Evolutionary conservation across 2,888 invertebrate species (phyloP), one percentile per base, ranked within the genome.

Genomic region (Ichneumoninae sp.): DNA sequence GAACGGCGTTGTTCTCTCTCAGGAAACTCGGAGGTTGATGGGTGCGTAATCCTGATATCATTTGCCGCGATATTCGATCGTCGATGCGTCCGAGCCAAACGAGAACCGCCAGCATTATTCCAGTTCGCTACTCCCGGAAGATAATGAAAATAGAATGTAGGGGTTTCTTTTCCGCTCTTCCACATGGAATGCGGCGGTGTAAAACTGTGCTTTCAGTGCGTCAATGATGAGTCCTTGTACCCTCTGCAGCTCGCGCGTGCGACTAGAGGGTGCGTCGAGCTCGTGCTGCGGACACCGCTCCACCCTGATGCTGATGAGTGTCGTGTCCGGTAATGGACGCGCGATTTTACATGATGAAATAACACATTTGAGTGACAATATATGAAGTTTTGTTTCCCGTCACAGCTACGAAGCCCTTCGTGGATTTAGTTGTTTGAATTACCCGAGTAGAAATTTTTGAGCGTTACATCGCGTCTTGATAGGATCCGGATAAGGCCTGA

Each of bases 301-400:
- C 81, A 74, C 84, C 84, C 74, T 79, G 57, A 75, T 57, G 70
- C 70, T 19, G 19, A 70, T 74, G 44, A 79, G 78, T 74, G 52
- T 69, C 74, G 57, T 78, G 76, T 22, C 57, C 65, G 81, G 6
- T 57, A 70, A 81, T 79, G 70, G 81, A 71, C 70, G 8, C 57
- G 78, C 66, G 84, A 75, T 71, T 85, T 75, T 52, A 40, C n/a
- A 22, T 57, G 68, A 66, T 30, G 65, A 22, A 63, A 47, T 63
- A 22, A 33, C 19, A 81, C 74, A 84, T 69, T 44, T 33, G 54
- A 19, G 65, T 26, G 68, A 19, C 8, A 71, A 57, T 66, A 66
- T 74, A 30, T 30, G 52, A 52, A 65, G 16, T 50, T 13, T 10
- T 10, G 22, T 33, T 16, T 65, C 47, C 16, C 30, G 47, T 19